Conservation (phyloP, 1,140 invertebrate species). For the Archegozetes longisetosus region DNA sequence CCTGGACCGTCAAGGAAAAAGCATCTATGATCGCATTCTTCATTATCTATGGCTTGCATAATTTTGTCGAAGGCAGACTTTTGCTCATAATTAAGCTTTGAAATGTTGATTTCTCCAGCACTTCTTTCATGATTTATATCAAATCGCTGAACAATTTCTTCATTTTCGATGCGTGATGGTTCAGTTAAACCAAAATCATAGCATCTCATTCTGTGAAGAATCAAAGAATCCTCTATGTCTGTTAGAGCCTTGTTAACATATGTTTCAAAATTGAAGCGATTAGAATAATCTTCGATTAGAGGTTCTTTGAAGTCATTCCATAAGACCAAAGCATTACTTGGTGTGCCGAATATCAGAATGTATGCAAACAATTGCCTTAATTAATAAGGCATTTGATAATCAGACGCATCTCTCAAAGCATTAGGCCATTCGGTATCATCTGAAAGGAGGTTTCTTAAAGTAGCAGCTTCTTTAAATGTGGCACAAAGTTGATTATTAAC, state of each 20-base stretch:
- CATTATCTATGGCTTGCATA: conserved; percentile 19
- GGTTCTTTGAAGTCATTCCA: conserved; percentile 17
- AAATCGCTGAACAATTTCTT: background rate
- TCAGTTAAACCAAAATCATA: background rate
- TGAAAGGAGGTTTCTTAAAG: background rate
- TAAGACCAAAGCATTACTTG: conserved; percentile 13
- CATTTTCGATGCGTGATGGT: background rate
- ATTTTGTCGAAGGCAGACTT: conserved; percentile 19
- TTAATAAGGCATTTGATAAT: conserved; percentile 6
- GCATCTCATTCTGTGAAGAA: background rate
- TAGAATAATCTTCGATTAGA: conserved; percentile 16
- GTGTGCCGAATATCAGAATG: conserved; percentile 21
- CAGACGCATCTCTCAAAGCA: conserved; percentile 7
- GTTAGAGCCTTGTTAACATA: conserved; percentile 15
- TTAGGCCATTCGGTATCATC: conserved; percentile 15
- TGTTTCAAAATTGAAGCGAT: no score
- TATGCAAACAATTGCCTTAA: conserved; percentile 16
- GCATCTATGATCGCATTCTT: conserved; percentile 20
- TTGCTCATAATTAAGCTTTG: conserved; percentile 5
- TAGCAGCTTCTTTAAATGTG: conserved; percentile 17
- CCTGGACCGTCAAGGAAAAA: conserved; percentile 20
- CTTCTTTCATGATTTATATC: conserved; percentile 1
- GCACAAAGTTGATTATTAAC: conserved; percentile 1
- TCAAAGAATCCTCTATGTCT: conserved; percentile 14
- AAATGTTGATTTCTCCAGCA: background rate